These are phyloP conservation scores for Plebejus argus DNA, from an alignment of 2,888 invertebrate genomes.

Conservation along the genomic window DNA sequence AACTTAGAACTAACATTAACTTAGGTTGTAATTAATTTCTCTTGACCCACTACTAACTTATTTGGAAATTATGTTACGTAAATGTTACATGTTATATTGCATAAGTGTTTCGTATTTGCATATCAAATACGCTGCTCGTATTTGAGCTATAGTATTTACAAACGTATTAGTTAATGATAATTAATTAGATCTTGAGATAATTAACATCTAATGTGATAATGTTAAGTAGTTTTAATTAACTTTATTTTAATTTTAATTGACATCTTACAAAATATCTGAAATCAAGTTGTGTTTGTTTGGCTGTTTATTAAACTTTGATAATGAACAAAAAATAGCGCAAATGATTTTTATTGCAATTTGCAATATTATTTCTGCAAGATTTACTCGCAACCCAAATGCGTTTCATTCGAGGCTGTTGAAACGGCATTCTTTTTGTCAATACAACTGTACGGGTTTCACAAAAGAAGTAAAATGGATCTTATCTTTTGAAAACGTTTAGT, in stretches of 20 bases:
- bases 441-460: slow-evolving; percentile 1
- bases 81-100: slow-evolving; percentile 2
- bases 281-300: not conserved
- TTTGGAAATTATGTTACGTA: slow-evolving; percentile 29
- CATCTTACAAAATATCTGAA: not conserved
- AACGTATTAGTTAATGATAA: slow-evolving; percentile 1
- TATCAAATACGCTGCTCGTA: not conserved
- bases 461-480: slow-evolving; percentile 13
- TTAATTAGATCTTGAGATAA: not conserved
- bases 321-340: not conserved
- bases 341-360: not conserved
- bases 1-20: slow-evolving; percentile 30
- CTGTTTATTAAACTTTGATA: not conserved
- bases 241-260: not conserved
- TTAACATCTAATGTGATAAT: not conserved
- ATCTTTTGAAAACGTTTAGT: slow-evolving; percentile 18
- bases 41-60: slow-evolving; percentile 30
- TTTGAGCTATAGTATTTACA: not conserved
- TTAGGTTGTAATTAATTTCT: slow-evolving; percentile 31
- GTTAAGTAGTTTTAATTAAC: not conserved
- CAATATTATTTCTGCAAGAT: not conserved
- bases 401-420: not conserved
- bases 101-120: slow-evolving; percentile 19
- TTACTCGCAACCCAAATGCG: not conserved
- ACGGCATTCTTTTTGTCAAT: slow-evolving; percentile 14